phyloP scores from a whole-genome alignment of 2,113 vertebrate species.

The Periophthalmodon schlosseri region DNA sequence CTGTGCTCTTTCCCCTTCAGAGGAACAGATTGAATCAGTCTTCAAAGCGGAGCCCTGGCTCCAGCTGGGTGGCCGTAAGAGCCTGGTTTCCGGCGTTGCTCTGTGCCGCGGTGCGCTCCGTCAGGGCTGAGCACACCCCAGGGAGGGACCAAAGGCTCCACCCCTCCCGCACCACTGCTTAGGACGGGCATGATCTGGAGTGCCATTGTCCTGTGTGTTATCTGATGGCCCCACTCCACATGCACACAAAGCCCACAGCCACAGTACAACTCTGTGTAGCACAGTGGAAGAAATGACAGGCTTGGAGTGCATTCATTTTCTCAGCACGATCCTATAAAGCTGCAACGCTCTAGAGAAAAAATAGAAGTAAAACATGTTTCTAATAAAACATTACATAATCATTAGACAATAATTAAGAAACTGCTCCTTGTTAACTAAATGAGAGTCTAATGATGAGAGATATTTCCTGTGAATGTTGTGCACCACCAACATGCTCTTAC shows the following conservation, averaged over 20 bases:
- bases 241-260: conserved; percentile 45
- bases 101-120: conserved; percentile 64
- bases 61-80: conserved; percentile 76
- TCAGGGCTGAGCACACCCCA: conserved; percentile 77
- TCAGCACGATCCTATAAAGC: not conserved
- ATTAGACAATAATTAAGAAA: not conserved
- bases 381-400: no score
- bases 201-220: conserved; percentile 81
- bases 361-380: not conserved
- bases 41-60: conserved; percentile 77
- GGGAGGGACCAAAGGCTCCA: conserved; percentile 75
- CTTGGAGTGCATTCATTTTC: not conserved
- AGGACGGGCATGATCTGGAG: conserved; percentile 76
- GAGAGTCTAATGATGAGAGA: not conserved
- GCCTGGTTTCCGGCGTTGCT: conserved; percentile 77
- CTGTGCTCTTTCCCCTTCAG: conserved; percentile 49
- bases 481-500: not conserved
- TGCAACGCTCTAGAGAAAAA: not conserved
- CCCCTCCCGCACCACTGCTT: conserved; percentile 73
- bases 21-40: conserved; percentile 41
- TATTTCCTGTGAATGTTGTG: not conserved
- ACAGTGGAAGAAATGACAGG: not conserved
- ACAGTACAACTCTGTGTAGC: not conserved
- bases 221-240: conserved; percentile 78
- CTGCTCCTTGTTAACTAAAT: not conserved